These are phyloP conservation scores for Parnassius apollo DNA, from an alignment of 2,888 invertebrate species.

Conservation along the genomic window DNA sequence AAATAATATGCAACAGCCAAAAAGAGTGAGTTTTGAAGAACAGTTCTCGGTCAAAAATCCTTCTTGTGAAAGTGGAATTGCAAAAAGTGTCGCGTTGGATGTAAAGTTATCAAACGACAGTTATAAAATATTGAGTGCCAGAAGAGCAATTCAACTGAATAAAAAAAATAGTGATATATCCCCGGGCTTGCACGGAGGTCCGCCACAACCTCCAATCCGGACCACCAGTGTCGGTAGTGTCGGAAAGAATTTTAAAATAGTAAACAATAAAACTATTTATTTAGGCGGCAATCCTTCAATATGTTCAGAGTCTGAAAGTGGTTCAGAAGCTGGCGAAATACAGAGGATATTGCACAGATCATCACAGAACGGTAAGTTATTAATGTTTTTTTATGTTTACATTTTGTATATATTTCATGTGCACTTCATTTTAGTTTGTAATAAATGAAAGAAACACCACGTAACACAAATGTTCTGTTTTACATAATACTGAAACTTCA, in stretches of 20 bases:
- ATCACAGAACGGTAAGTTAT: constrained; percentile 39
- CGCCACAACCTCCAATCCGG: constrained; percentile 62
- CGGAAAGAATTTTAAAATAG: constrained; percentile 39
- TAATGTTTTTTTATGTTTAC: not conserved
- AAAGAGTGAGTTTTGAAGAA: constrained; percentile 62
- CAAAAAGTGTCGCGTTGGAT: constrained; percentile 33
- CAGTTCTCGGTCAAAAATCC: constrained; percentile 33
- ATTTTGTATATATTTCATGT: too few species aligned
- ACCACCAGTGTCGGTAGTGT: constrained; percentile 58
- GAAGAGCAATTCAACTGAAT: constrained; percentile 29
- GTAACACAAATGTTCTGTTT: too few species aligned
- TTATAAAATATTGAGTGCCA: constrained; percentile 34
- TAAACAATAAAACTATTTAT: constrained; percentile 42
- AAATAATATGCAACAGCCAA: constrained; percentile 41
- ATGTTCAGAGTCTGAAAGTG: constrained; percentile 85
- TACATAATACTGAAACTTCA: too few species aligned
- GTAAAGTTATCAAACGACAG: constrained; percentile 35
- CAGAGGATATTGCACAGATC: constrained; percentile 81
- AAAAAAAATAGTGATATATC: constrained; percentile 25
- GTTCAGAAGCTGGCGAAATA: constrained; percentile 87
- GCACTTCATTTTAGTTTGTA: too few species aligned
- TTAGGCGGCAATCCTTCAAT: constrained; percentile 43
- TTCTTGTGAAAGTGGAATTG: constrained; percentile 26
- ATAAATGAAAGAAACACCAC: too few species aligned
- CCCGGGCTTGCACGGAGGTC: constrained; percentile 37